Conservation (phyloP, 1,140 invertebrate species). For the Acromyrmex heyeri region DNA sequence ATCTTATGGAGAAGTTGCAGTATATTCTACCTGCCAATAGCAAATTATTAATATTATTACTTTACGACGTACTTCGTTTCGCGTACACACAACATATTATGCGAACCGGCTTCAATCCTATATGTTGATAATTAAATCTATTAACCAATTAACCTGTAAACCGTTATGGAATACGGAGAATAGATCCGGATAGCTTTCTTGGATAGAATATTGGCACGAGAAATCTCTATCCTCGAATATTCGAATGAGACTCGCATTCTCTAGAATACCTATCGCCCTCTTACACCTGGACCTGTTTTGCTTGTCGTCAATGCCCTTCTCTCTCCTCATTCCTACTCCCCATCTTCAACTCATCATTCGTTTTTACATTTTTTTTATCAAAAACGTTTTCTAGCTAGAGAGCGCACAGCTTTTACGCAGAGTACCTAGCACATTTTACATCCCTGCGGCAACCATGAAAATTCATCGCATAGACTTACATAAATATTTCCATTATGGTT, state of each 20-base stretch:
- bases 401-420: conserved; percentile 52
- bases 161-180: background rate
- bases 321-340: background rate
- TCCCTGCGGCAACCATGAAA: conserved; percentile 69
- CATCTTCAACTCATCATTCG: conserved; percentile 11
- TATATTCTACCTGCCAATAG: background rate
- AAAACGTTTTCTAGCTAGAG: conserved; percentile 68
- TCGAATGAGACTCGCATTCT: conserved; percentile 58
- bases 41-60: conserved; percentile 1
- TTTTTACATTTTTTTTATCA: conserved; percentile 76
- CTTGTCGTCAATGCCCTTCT: conserved; percentile 40
- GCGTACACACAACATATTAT: background rate
- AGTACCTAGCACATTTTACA: conserved; percentile 69
- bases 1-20: background rate
- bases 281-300: conserved; percentile 70
- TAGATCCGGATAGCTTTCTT: background rate
- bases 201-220: conserved; percentile 3
- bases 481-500: conserved; percentile 62
- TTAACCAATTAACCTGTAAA: conserved; percentile 6
- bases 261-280: conserved; percentile 51
- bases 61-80: background rate
- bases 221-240: conserved; percentile 64
- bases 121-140: conserved; percentile 30
- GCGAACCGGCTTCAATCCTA: background rate
- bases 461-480: conserved; percentile 69